A percentile compares a stretch with the other conserved stretches of the same genome.
These are phyloP conservation scores for Actinia tenebrosa DNA, from an alignment of 64 coral and sea anemone species.

Conservation along the genomic window DNA sequence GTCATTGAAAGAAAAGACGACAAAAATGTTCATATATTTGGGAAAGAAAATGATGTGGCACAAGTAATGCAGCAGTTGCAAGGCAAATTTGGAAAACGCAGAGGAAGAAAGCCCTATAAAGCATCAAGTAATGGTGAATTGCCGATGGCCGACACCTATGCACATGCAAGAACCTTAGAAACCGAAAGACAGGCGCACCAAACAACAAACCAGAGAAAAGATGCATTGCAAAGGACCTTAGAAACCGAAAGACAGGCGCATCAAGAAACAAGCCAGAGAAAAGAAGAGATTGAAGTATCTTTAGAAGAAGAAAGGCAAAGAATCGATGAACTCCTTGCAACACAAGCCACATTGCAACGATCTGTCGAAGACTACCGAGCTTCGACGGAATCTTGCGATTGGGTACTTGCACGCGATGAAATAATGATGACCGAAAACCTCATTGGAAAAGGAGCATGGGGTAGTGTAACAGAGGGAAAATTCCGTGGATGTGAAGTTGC, in stretches of 20 bases:
- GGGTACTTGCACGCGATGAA: constrained; percentile 76
- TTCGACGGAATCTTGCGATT: constrained; percentile 61
- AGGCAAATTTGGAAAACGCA: background rate
- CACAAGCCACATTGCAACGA: background rate
- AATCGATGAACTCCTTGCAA: background rate
- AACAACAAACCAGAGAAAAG: background rate
- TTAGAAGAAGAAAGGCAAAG: background rate
- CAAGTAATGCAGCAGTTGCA: background rate
- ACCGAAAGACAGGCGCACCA: background rate
- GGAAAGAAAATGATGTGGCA: background rate
- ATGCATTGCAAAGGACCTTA: background rate
- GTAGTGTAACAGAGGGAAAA: constrained; percentile 58
- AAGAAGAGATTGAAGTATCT: background rate
- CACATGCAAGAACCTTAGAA: background rate
- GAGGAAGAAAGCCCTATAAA: background rate
- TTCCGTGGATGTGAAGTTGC: constrained; percentile 78
- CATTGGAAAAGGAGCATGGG: constrained; percentile 81
- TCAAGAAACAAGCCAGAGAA: background rate
- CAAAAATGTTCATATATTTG: background rate
- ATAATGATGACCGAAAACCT: constrained; percentile 40
- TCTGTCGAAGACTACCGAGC: background rate
- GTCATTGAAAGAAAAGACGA: background rate
- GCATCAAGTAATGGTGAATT: background rate
- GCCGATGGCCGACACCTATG: background rate
- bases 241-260: background rate